A percentile compares a stretch with the other conserved stretches of the same genome.
Conservation (phyloP, 2,888 invertebrate genomes). For the Cheilosia variabilis region DNA sequence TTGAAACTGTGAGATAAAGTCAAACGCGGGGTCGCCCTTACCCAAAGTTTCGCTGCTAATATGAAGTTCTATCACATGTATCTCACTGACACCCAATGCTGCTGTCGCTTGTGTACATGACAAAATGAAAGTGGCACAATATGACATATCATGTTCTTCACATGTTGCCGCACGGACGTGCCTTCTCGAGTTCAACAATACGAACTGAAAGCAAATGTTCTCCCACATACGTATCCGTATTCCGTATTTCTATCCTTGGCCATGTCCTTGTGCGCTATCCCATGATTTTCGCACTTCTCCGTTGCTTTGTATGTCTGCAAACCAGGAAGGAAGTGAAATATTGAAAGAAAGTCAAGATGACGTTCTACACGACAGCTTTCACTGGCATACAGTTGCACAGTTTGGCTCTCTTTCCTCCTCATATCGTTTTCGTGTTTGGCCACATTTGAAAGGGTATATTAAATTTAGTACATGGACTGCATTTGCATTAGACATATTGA, state of each 20-base stretch:
- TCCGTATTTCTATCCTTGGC: constrained; percentile 14
- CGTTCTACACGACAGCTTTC: constrained; percentile 47
- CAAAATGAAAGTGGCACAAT: constrained; percentile 73
- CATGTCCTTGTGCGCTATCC: constrained; percentile 58
- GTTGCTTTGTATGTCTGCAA: constrained; percentile 49
- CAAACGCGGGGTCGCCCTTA: background rate
- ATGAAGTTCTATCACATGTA: constrained; percentile 68
- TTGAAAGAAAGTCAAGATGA: constrained; percentile 66
- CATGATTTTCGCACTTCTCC: constrained; percentile 68
- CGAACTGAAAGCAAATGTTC: constrained; percentile 52
- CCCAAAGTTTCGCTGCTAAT: constrained; percentile 32
- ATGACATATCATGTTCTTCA: constrained; percentile 74
- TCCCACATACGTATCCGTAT: constrained; percentile 35
- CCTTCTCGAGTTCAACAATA: constrained; percentile 60
- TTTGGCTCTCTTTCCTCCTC: background rate
- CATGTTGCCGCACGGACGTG: constrained; percentile 72
- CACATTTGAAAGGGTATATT: background rate
- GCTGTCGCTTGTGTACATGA: constrained; percentile 70
- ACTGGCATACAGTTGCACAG: constrained; percentile 26
- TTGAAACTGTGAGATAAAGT: background rate
- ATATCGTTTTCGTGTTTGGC: background rate
- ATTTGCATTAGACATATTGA: background rate
- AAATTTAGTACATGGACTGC: background rate
- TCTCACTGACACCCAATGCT: constrained; percentile 59
- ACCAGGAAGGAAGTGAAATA: constrained; percentile 63